A percentile compares a stretch with the other conserved stretches of the same genome.
Evolutionary conservation across 2,113 vertebrate genomes (phyloP).

Genomic region (Platanista minor): DNA sequence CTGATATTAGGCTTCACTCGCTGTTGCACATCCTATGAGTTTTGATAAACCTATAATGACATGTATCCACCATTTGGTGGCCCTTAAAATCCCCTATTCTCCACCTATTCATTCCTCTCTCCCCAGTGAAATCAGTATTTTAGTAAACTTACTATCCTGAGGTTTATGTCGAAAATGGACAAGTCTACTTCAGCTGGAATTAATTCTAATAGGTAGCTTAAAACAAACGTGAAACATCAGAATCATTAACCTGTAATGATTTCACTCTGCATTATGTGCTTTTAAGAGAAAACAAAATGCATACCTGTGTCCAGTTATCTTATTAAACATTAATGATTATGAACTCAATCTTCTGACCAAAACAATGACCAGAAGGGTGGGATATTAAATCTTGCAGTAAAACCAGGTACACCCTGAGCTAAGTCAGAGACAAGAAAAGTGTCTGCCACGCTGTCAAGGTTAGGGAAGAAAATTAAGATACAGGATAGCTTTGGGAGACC

Average conservation of each 20-base stretch:
- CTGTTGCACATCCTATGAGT: neutral
- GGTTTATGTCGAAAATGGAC: neutral
- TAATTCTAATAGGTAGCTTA: neutral
- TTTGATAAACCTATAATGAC: neutral
- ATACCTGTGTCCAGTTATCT: neutral
- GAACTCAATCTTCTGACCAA: neutral
- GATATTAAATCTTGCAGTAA: neutral
- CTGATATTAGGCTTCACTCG: neutral
- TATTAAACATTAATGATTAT: neutral
- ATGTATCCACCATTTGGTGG: neutral
- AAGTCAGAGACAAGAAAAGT: neutral
- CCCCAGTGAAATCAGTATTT: neutral
- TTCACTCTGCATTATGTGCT: neutral
- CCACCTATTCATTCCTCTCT: neutral
- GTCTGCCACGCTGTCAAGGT: neutral
- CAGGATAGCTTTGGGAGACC: neutral
- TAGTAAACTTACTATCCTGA: neutral
- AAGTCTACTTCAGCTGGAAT: neutral
- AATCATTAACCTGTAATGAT: neutral
- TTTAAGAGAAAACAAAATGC: neutral
- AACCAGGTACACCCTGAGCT: neutral
- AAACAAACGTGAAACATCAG: neutral
- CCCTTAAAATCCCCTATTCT: neutral
- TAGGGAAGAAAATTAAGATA: neutral
- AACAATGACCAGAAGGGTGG: neutral